Conservation (phyloP, 1,140 invertebrate species). For the Wiebesia pumilae region DNA sequence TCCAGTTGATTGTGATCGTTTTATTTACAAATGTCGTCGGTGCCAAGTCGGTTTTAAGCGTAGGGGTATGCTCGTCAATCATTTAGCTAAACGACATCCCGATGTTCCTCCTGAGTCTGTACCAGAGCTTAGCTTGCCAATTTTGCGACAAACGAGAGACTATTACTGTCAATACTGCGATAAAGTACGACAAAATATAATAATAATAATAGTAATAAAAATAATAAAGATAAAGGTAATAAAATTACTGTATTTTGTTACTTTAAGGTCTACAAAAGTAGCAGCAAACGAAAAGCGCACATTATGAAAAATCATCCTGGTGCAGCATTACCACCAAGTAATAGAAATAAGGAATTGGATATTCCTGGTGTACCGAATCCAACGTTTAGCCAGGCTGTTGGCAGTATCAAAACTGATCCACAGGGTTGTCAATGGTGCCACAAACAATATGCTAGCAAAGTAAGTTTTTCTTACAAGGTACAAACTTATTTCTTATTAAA, state of each 20-base stretch:
- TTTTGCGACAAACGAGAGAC: constrained; percentile 85
- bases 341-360: constrained; percentile 75
- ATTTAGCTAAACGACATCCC: constrained; percentile 89
- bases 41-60: constrained; percentile 89
- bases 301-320: constrained; percentile 92
- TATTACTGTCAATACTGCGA: constrained; percentile 92
- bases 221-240: neutral
- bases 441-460: constrained; percentile 88
- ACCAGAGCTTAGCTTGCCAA: constrained; percentile 88
- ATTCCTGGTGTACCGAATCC: constrained; percentile 76
- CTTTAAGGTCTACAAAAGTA: constrained; percentile 85
- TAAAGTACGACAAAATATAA: constrained; percentile 75
- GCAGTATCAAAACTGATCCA: constrained; percentile 83
- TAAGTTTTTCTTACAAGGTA: constrained; percentile 48
- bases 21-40: constrained; percentile 87
- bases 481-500: neutral
- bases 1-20: constrained; percentile 84
- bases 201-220: neutral
- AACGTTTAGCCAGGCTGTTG: constrained; percentile 83
- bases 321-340: constrained; percentile 80
- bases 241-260: neutral
- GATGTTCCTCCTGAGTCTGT: constrained; percentile 84
- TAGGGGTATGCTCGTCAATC: constrained; percentile 90
- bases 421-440: constrained; percentile 88
- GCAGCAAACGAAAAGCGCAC: constrained; percentile 89